Evolutionary conservation across 2,113 vertebrate species (phyloP), one percentile per base, ranked within the genome.

Genomic region (Scomber scombrus): DNA sequence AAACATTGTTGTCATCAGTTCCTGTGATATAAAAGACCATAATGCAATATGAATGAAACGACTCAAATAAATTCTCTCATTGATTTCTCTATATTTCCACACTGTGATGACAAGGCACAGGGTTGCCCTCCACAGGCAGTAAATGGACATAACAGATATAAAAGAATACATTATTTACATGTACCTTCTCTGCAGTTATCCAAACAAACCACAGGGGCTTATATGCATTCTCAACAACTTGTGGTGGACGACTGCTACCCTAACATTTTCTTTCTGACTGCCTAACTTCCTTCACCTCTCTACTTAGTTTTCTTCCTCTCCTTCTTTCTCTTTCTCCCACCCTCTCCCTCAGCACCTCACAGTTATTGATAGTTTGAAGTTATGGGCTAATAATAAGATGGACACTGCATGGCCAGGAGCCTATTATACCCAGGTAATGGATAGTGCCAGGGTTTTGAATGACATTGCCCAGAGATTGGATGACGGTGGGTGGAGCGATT

Each of bases 321-420:
- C 69, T 77, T 40, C 63, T 51, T 54, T 73, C 56, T 57, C 54
- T 56, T 23, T 40, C 19, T 19, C 31, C 78, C 40, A 19, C 49
- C 29, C 5, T 60, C 79, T 87, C 81, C 71, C 68, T 50, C 34
- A 10, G 62, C 80, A 71, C 75, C 91, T 93, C 82, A 92, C 94
- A 94, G 93, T 95, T 94, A 93, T 95, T 95, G 91, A 94, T 94
- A 94, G 92, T 92, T 92, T 90, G 86, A 94, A 95, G 90, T 95
- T 94, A 95, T 94, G 90, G 93, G 81, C 89, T 92, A 93, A 95
- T 95, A 95, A 95, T 95, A 91, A 83, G 91, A 89, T 87, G 92
- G 93, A 93, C 94, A 94, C 91, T 93, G 94, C 92, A 93, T 91
- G 92, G 89, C 85, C 92, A 88, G 90, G 85, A 94, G 91, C 75